A percentile compares a stretch with the other conserved stretches of the same genome.
These are phyloP conservation scores for Agrotis segetum DNA, from an alignment of 2,888 invertebrate genomes.

Conservation along the genomic window DNA sequence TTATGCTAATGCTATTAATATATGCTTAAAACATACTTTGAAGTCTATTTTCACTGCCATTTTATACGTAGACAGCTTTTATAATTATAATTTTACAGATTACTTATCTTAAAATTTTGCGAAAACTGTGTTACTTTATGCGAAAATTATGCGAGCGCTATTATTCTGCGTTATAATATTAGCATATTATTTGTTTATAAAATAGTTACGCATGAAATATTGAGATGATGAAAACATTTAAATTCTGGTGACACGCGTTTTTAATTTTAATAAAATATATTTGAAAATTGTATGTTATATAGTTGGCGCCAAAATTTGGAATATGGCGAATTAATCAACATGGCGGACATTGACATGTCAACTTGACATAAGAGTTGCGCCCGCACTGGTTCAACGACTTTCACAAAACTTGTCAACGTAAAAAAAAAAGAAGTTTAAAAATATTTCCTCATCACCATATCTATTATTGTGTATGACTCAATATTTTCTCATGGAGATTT, in stretches of 20 bases:
- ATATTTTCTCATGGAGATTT: constrained; percentile 60
- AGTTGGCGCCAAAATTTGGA: constrained; percentile 63
- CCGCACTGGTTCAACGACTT: constrained; percentile 69
- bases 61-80: constrained; percentile 15
- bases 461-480: constrained; percentile 64
- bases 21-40: constrained; percentile 16
- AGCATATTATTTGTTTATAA: constrained; percentile 46
- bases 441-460: constrained; percentile 60
- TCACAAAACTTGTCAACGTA: constrained; percentile 60
- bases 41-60: constrained; percentile 16
- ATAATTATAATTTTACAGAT: constrained; percentile 25
- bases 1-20: constrained; percentile 34
- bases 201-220: constrained; percentile 16
- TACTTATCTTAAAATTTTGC: constrained; percentile 14
- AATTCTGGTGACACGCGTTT: constrained; percentile 7
- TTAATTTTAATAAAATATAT: constrained; percentile 33
- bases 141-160: constrained; percentile 45
- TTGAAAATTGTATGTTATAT: constrained; percentile 38
- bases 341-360: constrained; percentile 74
- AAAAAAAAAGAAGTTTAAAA: constrained; percentile 57
- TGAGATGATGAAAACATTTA: constrained; percentile 10
- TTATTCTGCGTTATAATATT: constrained; percentile 22
- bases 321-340: constrained; percentile 73
- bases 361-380: constrained; percentile 64
- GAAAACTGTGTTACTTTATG: constrained; percentile 38